Evolutionary conservation across 37 sponge, comb jelly and placozoan genomes (phyloP).

Genomic region (Lycopodina hypogea): DNA sequence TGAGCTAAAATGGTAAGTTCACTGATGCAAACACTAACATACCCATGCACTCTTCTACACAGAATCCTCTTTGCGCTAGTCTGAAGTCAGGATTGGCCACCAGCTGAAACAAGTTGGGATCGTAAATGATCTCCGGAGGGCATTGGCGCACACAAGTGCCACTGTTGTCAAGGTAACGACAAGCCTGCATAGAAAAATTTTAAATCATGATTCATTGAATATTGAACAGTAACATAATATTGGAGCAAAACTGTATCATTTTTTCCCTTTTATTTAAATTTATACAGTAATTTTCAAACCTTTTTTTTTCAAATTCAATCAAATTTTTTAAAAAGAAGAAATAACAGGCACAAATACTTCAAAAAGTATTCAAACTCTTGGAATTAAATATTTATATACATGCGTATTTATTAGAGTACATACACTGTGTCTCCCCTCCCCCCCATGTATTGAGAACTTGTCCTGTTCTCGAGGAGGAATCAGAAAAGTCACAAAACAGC

Average conservation of each 20-base stretch:
- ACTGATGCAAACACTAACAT: not conserved
- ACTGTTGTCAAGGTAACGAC: conserved; percentile 52
- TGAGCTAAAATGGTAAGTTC: not conserved
- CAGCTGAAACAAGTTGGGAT: conserved; percentile 6
- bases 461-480: too few relatives aligned
- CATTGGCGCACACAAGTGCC: conserved; percentile 62
- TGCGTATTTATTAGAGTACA: too few relatives aligned
- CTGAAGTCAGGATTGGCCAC: conserved; percentile 48
- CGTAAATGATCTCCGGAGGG: conserved; percentile 31
- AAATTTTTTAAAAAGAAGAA: too few relatives aligned
- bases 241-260: not conserved
- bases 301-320: too few relatives aligned
- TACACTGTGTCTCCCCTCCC: too few relatives aligned
- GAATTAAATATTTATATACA: too few relatives aligned
- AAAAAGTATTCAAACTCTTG: too few relatives aligned
- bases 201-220: not conserved
- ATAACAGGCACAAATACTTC: too few relatives aligned
- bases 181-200: conserved; percentile 40
- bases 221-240: not conserved
- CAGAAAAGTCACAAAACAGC: too few relatives aligned
- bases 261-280: not conserved
- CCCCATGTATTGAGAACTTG: too few relatives aligned
- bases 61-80: conserved; percentile 26
- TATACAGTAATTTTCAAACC: not conserved
- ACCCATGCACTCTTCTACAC: conserved; percentile 42